These are phyloP conservation scores for Sus scrofa DNA, from an alignment of 2,113 vertebrate genomes.

Conservation along the genomic window DNA sequence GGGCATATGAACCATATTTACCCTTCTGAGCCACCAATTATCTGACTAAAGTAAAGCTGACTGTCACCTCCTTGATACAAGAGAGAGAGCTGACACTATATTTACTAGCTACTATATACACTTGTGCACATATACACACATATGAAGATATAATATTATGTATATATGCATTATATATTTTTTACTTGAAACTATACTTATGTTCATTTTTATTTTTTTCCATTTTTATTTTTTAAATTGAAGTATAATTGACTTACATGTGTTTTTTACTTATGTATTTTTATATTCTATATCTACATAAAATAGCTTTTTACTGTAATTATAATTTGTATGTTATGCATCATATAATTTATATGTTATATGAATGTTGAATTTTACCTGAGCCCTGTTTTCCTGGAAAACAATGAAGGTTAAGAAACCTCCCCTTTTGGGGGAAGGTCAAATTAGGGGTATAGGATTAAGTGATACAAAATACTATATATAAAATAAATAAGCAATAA, in stretches of 20 bases:
- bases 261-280: neutral
- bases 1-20: neutral
- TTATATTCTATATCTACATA: neutral
- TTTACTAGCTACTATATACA: neutral
- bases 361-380: constrained; percentile 22
- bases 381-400: neutral
- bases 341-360: neutral
- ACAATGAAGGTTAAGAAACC: neutral
- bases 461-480: neutral
- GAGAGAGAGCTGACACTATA: neutral
- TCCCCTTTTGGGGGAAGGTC: neutral
- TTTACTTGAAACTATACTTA: too few species aligned
- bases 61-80: neutral
- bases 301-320: neutral
- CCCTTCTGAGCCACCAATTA: neutral
- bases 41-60: neutral
- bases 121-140: neutral
- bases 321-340: neutral
- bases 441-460: neutral
- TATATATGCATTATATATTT: neutral
- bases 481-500: neutral
- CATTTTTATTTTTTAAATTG: too few species aligned
- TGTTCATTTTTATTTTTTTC: too few species aligned
- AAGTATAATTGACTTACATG: too few species aligned
- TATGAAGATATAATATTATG: neutral